Conservation (phyloP, 1,140 invertebrate species). For the Camponotus pennsylvanicus region DNA sequence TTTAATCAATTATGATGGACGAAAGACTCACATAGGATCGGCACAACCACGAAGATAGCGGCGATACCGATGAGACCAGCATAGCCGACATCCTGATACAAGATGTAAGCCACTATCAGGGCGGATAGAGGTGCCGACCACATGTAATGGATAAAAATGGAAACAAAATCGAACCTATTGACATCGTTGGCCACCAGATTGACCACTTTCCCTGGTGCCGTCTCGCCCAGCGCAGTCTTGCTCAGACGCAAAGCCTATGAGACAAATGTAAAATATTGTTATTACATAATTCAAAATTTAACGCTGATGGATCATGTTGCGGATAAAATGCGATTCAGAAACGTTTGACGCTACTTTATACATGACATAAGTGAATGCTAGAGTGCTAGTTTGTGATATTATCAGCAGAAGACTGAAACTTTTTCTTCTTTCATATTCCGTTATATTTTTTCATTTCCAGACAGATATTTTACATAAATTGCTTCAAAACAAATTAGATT, state of each 20-base stretch:
- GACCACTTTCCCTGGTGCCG: constrained; percentile 94
- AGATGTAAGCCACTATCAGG: constrained; percentile 88
- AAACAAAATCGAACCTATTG: constrained; percentile 88
- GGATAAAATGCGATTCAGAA: neutral
- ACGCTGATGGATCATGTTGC: neutral
- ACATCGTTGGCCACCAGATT: constrained; percentile 94
- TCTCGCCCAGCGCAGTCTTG: constrained; percentile 90
- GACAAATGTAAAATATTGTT: constrained; percentile 32
- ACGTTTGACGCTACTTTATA: neutral
- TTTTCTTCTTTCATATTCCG: neutral
- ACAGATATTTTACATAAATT: neutral
- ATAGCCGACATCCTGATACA: constrained; percentile 89
- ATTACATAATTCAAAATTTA: neutral
- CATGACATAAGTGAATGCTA: too few relatives aligned
- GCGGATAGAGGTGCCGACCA: constrained; percentile 90
- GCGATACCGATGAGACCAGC: constrained; percentile 90
- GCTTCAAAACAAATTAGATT: neutral
- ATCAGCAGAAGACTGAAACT: neutral
- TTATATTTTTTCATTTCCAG: neutral
- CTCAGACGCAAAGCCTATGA: constrained; percentile 88
- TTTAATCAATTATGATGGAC: neutral
- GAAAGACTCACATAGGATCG: constrained; percentile 89
- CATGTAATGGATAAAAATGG: constrained; percentile 88
- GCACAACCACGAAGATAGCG: constrained; percentile 90
- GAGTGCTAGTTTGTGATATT: too few relatives aligned